Conservation (phyloP, 2,888 invertebrate genomes). For the Drosophila peninsularis region DNA sequence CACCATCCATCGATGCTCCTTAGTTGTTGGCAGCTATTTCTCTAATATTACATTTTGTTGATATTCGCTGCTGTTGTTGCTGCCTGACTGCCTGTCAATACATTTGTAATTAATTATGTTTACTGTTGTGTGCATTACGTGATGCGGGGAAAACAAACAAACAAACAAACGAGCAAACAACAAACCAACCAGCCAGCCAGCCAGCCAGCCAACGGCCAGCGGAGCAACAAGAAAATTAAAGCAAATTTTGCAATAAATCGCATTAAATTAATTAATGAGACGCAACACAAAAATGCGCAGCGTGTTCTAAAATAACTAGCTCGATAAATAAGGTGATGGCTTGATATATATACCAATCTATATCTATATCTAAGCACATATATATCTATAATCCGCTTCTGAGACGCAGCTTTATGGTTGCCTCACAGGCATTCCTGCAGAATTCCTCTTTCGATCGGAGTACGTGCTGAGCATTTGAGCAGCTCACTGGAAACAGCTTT, state of each 20-base stretch:
- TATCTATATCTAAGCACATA: neutral
- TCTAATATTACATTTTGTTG: constrained; percentile 13
- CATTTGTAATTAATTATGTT: constrained; percentile 44
- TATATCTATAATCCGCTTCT: neutral
- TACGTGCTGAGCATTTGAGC: neutral
- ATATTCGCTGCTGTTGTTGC: constrained; percentile 15
- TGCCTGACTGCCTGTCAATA: constrained; percentile 44
- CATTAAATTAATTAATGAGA: constrained; percentile 38
- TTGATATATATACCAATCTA: neutral
- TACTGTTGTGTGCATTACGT: constrained; percentile 12
- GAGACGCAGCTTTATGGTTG: neutral
- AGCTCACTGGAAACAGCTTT: neutral
- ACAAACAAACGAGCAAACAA: neutral
- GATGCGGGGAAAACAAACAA: constrained; percentile 5
- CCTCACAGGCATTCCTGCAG: neutral
- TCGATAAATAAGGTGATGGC: constrained; percentile 11
- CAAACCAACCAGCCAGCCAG: neutral
- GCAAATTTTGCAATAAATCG: constrained; percentile 31
- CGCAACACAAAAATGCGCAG: constrained; percentile 22
- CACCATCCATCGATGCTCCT: constrained; percentile 41
- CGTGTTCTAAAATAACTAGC: constrained; percentile 29
- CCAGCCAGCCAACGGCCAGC: neutral
- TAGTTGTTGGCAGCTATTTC: constrained; percentile 12
- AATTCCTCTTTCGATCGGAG: constrained; percentile 4
- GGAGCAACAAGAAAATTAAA: constrained; percentile 6